Base-by-base conservation (phyloP, 2,113 vertebrate genomes). In the Eublepharis macularius region DNA sequence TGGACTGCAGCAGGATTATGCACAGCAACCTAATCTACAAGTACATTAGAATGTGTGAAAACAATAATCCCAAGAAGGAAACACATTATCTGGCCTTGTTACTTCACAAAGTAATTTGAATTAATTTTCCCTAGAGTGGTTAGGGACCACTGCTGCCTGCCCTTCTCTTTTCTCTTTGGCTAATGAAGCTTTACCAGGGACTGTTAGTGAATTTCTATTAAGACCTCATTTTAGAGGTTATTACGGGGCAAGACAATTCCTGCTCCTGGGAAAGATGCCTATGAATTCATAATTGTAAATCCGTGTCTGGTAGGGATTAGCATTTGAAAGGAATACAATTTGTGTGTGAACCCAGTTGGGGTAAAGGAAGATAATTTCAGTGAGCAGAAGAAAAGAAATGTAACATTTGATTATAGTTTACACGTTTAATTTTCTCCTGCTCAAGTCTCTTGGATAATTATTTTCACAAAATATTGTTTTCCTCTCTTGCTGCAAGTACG, bases 111-210 rank as follows among this genome's bases (percentile, higher is more conserved):
- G 92, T 94, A 93, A 94, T 94, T 96, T 94, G 90, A 95, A 96
- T 94, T 96, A 95, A 96, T 95, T 95, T 94, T 97, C 96, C 96
- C 96, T 89, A 49, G 96, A 96, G 96, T 96, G 92, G 94, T 88
- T 89, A 90, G 86, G 93, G 95, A 93, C 95, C 89, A 87, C 68
- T 63, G 90, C 93, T 90, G 93, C 90, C 93, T 85, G 89, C 90
- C 93, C 94, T 95, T 92, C 90, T 91, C 95, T 95, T 92, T 95
- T 95, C 92, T 94, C 91, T 92, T 89, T 29, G 0, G 92, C 94
- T 96, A 96, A 96, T 96, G 95, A 94, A 95, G 94, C 94, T 93
- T 94, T 92, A 86, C 92, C 92, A 95, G 89, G 5, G 51, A 76
- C 93, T 94, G 93, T 90, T 94, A 0, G 80, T 91, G 92, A 89